Base-by-base conservation (phyloP, 2,113 vertebrate genomes). In the Psilopsiagon aymara region DNA sequence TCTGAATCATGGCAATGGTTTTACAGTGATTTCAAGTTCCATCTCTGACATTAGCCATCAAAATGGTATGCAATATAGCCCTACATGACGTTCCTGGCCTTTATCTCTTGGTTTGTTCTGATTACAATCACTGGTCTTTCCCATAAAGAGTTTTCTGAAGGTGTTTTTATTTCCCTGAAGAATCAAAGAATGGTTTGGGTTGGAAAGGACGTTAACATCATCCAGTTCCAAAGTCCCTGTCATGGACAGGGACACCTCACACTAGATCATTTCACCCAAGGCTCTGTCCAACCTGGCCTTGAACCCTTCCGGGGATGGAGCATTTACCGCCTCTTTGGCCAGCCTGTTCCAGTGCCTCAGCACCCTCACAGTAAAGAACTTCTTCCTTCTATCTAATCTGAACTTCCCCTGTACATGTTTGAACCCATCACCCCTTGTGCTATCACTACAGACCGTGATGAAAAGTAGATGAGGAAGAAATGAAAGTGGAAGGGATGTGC, bases 1-100 rank as follows among this genome's bases (percentile, higher is more conserved):
- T 93, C 92, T 96, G 96, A 95, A 96, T 97, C 96, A 80, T 94
- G 88, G 84, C 92, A 95, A 88, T 86, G 76, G 76, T 78, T 98
- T 98, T 92, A 95, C 85, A 94, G 69, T 92, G 91, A 94, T 94
- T 98, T 96, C 92, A 92, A 95, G 64, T 91, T 90, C 94, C 64
- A 62, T 94, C 85, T 94, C 86, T 85, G 81, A 83, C 67, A 27
- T 89, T 88, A 95, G 95, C 97, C 95, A 97, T 92, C 92, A 62
- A 74, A 91, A 77, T 18, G 51, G 53, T 44, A 74, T 64, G 74
- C 64, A 78, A 77, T 59, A 35, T 70, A 96, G 78, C 86, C 75
- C 67, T 77, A 13, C 8, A n/a, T 91, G 91, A 95, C 89, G 88
- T 92, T 88, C 94, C 88, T 91, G 93, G 95, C 85, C 93, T 94